phyloP scores from a whole-genome alignment of 2,888 invertebrate genomes.

The Tyria jacobaeae region DNA sequence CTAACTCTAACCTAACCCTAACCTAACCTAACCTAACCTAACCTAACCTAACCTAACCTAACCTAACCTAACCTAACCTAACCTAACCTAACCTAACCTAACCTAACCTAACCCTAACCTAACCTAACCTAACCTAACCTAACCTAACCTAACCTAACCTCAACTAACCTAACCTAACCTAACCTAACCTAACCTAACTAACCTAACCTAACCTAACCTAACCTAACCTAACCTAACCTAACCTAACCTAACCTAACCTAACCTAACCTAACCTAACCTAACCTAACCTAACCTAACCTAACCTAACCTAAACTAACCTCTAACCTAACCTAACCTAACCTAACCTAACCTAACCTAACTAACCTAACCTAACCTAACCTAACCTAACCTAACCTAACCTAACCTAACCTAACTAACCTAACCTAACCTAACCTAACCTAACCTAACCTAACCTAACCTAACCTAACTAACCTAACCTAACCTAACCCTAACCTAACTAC shows the following conservation, averaged over 20 bases:
- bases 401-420: conserved; percentile 33
- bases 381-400: conserved; percentile 45
- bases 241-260: conserved; percentile 52
- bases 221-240: conserved; percentile 42
- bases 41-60: conserved; percentile 40
- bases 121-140: conserved; percentile 39
- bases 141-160: conserved; percentile 34
- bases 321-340: conserved; percentile 31
- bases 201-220: conserved; percentile 26
- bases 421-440: conserved; percentile 33
- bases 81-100: conserved; percentile 42
- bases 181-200: conserved; percentile 34
- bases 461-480: conserved; percentile 27
- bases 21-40: conserved; percentile 45
- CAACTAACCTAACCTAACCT: conserved; percentile 27
- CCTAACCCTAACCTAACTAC: conserved; percentile 20
- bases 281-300: conserved; percentile 37
- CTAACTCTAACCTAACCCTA: conserved; percentile 39
- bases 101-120: conserved; percentile 15
- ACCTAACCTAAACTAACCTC: conserved; percentile 43
- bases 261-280: conserved; percentile 53
- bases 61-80: conserved; percentile 46
- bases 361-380: conserved; percentile 39
- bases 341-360: conserved; percentile 39
- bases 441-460: conserved; percentile 26